A percentile compares a stretch with the other conserved stretches of the same genome.
Evolutionary conservation across 2,113 vertebrate genomes (phyloP).

Genomic region (Agapornis roseicollis): DNA sequence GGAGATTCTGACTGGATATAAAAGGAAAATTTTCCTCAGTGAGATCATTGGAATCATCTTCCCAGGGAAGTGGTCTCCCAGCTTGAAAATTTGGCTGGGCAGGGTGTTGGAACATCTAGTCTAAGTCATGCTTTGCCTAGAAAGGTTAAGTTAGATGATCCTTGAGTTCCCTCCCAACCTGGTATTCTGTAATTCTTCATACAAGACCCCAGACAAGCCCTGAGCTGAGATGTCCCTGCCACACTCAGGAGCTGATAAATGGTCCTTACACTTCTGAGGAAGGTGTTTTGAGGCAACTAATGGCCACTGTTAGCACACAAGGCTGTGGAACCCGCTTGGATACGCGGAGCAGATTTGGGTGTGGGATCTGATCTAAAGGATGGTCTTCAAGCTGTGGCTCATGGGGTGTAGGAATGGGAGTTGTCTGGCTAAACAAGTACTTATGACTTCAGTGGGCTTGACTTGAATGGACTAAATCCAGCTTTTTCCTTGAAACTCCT

Average conservation of each 20-base stretch:
- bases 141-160: not conserved
- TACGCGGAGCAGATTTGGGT: not conserved
- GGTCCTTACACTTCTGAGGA: not conserved
- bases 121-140: not conserved
- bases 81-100: not conserved
- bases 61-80: not conserved
- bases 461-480: not conserved
- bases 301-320: not conserved
- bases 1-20: not conserved
- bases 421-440: not conserved
- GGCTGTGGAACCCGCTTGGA: not conserved
- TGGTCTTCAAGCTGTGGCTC: not conserved
- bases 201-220: not conserved
- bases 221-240: not conserved
- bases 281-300: not conserved
- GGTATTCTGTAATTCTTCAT: not conserved
- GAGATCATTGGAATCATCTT: not conserved
- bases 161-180: not conserved
- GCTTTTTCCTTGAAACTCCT: not conserved
- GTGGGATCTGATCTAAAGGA: not conserved
- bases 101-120: not conserved
- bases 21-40: not conserved
- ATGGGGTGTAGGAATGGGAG: fast-evolving
- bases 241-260: fast-evolving
- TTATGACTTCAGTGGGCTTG: not conserved